These are phyloP conservation scores for Crocallis elinguaria DNA, from an alignment of 2,888 invertebrate genomes.

Conservation along the genomic window DNA sequence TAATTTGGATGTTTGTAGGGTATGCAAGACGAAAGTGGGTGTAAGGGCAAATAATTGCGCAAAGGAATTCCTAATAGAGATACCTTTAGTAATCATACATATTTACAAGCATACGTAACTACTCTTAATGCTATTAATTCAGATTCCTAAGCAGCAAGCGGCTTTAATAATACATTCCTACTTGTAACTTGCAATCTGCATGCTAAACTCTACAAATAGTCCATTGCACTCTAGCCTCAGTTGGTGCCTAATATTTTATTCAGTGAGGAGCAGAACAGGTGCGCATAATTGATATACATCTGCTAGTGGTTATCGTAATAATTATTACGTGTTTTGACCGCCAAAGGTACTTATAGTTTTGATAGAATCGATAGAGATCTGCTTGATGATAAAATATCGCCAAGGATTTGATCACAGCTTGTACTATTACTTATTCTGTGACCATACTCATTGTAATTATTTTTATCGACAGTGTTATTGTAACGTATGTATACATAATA, in stretches of 20 bases:
- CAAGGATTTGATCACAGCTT: background rate
- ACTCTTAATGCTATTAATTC: slow-evolving; percentile 50
- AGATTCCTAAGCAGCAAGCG: slow-evolving; percentile 51
- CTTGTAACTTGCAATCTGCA: slow-evolving; percentile 50
- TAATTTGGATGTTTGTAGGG: background rate
- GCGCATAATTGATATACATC: background rate
- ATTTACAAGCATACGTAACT: slow-evolving; percentile 46
- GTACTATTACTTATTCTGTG: no score
- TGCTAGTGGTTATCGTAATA: background rate
- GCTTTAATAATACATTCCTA: slow-evolving; percentile 62
- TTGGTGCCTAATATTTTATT: background rate
- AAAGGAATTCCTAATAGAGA: slow-evolving; percentile 1
- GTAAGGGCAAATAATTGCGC: background rate
- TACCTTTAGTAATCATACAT: slow-evolving; percentile 39
- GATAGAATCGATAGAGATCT: background rate
- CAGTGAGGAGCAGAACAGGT: slow-evolving; percentile 2
- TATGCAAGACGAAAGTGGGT: background rate
- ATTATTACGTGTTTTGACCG: background rate
- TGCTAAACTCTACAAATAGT: slow-evolving; percentile 38
- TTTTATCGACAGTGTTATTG: no score
- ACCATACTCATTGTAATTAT: no score
- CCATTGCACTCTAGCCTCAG: slow-evolving; percentile 15
- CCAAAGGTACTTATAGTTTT: background rate
- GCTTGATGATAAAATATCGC: background rate
- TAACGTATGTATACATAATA: no score